A percentile compares a stretch with the other conserved stretches of the same genome.
Conservation (phyloP, 1,140 invertebrate species). For the Papilio helenus region DNA sequence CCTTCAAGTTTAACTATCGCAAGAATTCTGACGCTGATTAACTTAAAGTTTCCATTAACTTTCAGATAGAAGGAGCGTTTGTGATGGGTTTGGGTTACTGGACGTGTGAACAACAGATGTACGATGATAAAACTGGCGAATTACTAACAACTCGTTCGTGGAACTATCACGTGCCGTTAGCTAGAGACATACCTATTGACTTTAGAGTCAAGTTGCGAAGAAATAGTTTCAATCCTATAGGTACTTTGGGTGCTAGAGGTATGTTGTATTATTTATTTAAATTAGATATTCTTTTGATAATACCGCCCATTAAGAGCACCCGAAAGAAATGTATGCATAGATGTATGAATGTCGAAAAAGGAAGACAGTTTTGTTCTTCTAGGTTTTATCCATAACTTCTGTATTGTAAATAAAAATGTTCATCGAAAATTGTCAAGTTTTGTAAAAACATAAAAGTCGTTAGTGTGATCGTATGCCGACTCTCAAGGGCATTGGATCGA, state of each 20-base stretch:
- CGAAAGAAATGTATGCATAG: too few relatives aligned
- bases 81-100: slow-evolving; percentile 93
- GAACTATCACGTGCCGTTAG: slow-evolving; percentile 91
- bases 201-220: slow-evolving; percentile 88
- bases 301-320: too few relatives aligned
- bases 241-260: slow-evolving; percentile 91
- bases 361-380: too few relatives aligned
- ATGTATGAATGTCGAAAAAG: too few relatives aligned
- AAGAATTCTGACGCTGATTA: neutral
- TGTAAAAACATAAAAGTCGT: too few relatives aligned
- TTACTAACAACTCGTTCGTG: slow-evolving; percentile 90
- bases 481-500: slow-evolving; percentile 1
- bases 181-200: slow-evolving; percentile 92
- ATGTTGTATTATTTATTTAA: slow-evolving; percentile 38
- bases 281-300: too few relatives aligned
- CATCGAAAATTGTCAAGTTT: too few relatives aligned
- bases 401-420: too few relatives aligned
- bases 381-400: too few relatives aligned
- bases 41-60: neutral
- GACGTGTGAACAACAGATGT: slow-evolving; percentile 88
- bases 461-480: neutral
- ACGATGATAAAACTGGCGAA: slow-evolving; percentile 86
- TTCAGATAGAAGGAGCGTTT: slow-evolving; percentile 89
- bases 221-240: slow-evolving; percentile 87
- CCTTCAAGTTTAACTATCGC: neutral